phyloP scores from a whole-genome alignment of 2,797 vertebrate species.

The Platyrinchus mystaceus region DNA sequence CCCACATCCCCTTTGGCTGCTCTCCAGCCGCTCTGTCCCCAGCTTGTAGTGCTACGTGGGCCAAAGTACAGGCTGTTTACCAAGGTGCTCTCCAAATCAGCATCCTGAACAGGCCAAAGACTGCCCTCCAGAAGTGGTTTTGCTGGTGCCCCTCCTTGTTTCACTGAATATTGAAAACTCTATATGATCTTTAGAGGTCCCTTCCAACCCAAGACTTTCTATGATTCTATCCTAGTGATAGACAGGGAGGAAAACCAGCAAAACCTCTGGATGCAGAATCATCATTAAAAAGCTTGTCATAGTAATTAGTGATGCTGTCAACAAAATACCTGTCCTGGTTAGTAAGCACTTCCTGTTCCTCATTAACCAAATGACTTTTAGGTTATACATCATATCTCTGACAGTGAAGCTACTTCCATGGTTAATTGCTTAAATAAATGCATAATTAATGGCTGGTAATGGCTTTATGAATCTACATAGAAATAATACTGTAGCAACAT shows the following conservation, averaged over 20 bases:
- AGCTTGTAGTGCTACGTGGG: too few relatives aligned
- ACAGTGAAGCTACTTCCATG: constrained; percentile 64
- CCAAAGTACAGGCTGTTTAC: too few relatives aligned
- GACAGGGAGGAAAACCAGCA: background rate
- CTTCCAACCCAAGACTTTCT: background rate
- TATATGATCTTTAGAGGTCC: background rate
- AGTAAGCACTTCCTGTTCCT: constrained; percentile 53
- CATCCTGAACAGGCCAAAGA: background rate
- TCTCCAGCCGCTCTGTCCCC: too few relatives aligned
- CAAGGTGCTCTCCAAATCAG: background rate
- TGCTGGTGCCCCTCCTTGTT: background rate
- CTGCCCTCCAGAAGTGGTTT: background rate
- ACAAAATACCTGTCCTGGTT: constrained; percentile 55
- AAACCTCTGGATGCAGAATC: background rate
- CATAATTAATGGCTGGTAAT: constrained; percentile 34
- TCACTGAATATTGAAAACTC: background rate
- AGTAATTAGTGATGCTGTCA: constrained; percentile 44
- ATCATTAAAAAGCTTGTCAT: constrained; percentile 10
- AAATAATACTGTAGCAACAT: constrained; percentile 23
- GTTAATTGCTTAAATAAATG: constrained; percentile 74
- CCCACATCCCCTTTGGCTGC: too few relatives aligned
- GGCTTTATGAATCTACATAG: constrained; percentile 27
- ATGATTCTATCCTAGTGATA: background rate
- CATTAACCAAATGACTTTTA: constrained; percentile 68
- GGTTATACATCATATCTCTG: constrained; percentile 58